Conservation (phyloP, 2,797 vertebrate genomes). For the Eulemur rubriventer region DNA sequence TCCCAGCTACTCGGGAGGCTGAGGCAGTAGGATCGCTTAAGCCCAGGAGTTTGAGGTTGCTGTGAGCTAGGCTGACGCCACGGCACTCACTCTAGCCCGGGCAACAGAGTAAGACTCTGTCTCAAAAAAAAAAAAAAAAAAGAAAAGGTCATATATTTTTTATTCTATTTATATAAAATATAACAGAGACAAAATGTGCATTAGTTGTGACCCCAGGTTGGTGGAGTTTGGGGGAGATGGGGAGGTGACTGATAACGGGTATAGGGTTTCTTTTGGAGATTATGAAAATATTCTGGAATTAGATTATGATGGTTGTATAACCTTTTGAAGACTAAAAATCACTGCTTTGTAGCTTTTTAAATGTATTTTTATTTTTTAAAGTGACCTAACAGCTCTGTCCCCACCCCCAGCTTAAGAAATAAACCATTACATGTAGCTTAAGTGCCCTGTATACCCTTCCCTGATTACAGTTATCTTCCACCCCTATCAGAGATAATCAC, state of each 20-base stretch:
- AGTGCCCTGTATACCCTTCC: neutral
- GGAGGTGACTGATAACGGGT: neutral
- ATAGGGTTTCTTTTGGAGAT: neutral
- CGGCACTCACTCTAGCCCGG: too few relatives aligned
- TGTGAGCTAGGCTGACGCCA: too few relatives aligned
- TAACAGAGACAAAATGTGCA: neutral
- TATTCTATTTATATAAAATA: neutral
- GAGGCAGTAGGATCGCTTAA: too few relatives aligned
- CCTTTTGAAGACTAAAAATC: neutral
- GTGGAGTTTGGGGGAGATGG: neutral
- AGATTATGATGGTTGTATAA: neutral
- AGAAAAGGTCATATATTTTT: neutral
- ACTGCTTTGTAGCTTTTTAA: neutral
- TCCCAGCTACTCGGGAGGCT: too few relatives aligned
- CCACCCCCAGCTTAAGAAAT: neutral
- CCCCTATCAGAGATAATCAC: conserved; percentile 20
- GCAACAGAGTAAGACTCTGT: too few relatives aligned
- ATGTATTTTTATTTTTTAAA: conserved; percentile 33
- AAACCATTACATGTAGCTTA: neutral
- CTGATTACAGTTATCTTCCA: conserved; percentile 33
- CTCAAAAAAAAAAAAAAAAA: neutral
- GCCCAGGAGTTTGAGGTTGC: too few relatives aligned
- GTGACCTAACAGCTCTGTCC: neutral
- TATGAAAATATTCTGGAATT: neutral
- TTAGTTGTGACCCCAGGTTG: neutral